phyloP scores from a whole-genome alignment of 2,797 vertebrate genomes.

The Arctocebus calabarensis region DNA sequence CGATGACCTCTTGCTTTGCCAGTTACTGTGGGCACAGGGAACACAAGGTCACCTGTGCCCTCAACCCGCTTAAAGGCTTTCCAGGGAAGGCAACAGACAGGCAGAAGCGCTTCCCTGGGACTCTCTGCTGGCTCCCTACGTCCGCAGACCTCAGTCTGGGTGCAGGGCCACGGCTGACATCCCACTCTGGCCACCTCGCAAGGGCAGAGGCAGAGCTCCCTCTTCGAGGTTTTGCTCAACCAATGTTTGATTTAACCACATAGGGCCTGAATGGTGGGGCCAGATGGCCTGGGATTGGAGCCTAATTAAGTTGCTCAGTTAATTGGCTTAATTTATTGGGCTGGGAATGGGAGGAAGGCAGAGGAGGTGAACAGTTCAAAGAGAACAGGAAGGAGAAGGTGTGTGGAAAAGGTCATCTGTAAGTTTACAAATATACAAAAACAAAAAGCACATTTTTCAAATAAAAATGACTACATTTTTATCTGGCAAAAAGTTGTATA shows the following conservation, averaged over 20 bases:
- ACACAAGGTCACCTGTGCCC: background rate
- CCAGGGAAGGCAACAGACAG: background rate
- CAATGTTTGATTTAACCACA: conserved; percentile 48
- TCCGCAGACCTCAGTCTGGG: background rate
- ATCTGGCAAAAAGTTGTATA: conserved; percentile 88
- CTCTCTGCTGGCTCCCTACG: background rate
- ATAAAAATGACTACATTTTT: conserved; percentile 86
- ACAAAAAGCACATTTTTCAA: conserved; percentile 88
- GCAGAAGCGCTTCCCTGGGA: background rate
- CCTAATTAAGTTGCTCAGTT: conserved; percentile 62
- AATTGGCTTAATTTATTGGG: conserved; percentile 48
- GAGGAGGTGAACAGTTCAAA: conserved; percentile 43
- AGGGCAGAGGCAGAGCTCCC: conserved; percentile 8
- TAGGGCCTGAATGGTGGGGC: conserved; percentile 5
- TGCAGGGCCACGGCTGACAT: background rate
- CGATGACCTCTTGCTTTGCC: background rate
- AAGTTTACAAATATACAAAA: conserved; percentile 94
- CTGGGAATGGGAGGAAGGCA: conserved; percentile 50
- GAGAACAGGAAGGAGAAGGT: conserved; percentile 77
- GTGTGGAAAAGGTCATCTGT: conserved; percentile 85
- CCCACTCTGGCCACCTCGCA: background rate
- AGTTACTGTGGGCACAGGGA: background rate
- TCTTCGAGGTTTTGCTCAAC: conserved; percentile 30
- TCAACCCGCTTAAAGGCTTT: background rate
- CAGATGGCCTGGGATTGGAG: background rate